Percentiles rank a stretch among this genome's conserved stretches.
These are phyloP conservation scores for Botia kubotai DNA, from an alignment of 2,797 vertebrate species.

Conservation along the genomic window DNA sequence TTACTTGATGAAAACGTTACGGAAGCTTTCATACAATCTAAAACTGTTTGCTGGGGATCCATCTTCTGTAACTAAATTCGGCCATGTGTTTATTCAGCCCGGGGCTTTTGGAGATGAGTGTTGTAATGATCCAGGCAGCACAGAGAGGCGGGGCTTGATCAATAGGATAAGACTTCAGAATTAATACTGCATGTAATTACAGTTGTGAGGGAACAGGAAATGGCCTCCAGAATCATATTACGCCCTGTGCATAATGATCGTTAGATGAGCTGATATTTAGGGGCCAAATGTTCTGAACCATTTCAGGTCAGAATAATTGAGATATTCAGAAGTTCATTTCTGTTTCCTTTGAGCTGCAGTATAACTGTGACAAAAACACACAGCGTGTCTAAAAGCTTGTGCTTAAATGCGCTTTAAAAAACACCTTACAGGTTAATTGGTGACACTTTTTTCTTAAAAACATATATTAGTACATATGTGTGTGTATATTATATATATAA, in stretches of 20 bases:
- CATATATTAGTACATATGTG: neutral
- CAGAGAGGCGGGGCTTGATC: constrained; percentile 4
- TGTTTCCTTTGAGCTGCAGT: neutral
- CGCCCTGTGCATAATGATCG: constrained; percentile 16
- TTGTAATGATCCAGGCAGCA: neutral
- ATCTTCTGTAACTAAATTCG: constrained; percentile 29
- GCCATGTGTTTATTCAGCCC: constrained; percentile 36
- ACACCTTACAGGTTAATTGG: no score
- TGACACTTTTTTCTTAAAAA: neutral
- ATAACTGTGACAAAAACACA: neutral
- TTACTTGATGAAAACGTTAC: no score
- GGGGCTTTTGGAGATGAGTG: neutral
- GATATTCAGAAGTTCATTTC: neutral
- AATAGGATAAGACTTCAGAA: constrained; percentile 1
- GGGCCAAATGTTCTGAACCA: neutral
- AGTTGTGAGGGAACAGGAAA: constrained; percentile 14
- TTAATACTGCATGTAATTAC: constrained; percentile 36
- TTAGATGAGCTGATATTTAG: neutral
- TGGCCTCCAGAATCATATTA: neutral
- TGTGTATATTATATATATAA: neutral
- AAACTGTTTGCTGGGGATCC: neutral
- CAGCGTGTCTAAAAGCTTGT: neutral
- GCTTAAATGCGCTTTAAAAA: neutral
- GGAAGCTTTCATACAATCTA: no score
- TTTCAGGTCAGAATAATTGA: constrained; percentile 9